phyloP scores from a whole-genome alignment of 2,113 vertebrate genomes.

The Ceyx melanurus region DNA sequence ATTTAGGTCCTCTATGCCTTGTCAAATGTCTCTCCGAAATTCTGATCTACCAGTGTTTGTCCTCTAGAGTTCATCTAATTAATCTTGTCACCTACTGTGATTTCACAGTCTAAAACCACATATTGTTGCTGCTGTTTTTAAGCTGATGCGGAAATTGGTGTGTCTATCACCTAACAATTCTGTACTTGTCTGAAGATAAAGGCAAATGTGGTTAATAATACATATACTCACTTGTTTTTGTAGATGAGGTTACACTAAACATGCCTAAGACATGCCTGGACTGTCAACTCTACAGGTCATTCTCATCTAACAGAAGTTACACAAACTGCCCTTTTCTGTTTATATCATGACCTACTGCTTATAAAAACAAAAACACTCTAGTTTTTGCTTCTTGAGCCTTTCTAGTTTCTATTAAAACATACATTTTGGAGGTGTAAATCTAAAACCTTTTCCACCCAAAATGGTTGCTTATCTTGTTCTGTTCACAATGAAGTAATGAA shows the following conservation, averaged over 20 bases:
- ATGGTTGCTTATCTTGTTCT: neutral
- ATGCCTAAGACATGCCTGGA: neutral
- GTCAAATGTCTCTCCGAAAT: neutral
- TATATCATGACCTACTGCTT: neutral
- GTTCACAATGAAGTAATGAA: neutral
- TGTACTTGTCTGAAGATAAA: neutral
- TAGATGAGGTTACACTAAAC: neutral
- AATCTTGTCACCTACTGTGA: neutral
- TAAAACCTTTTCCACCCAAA: neutral
- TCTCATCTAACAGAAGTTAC: neutral
- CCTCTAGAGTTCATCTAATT: neutral
- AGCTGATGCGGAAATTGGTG: neutral
- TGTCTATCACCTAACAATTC: neutral
- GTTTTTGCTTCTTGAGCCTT: neutral
- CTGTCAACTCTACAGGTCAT: neutral
- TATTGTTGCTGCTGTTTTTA: neutral
- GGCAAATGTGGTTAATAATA: neutral
- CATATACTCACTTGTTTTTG: neutral
- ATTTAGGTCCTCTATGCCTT: neutral
- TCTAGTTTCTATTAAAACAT: neutral
- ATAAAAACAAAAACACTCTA: neutral
- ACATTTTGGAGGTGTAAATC: neutral
- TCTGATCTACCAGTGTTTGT: neutral
- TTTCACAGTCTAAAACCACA: constrained; percentile 17
- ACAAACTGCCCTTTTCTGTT: neutral